Conservation (phyloP, 35 echinoderm and acorn worm genomes). For the Stichopus chloronotus region DNA sequence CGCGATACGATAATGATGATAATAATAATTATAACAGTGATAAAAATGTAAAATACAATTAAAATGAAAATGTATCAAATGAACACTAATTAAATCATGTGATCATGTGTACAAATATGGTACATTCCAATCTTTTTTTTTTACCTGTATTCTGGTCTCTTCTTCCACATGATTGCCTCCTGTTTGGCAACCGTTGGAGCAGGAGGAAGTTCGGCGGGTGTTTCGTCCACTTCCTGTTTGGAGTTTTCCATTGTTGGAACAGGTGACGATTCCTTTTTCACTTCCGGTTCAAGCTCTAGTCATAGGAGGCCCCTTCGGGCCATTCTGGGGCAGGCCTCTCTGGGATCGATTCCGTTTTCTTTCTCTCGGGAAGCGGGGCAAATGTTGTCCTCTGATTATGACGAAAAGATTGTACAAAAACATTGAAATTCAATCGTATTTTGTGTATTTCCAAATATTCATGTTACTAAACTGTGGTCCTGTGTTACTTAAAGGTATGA, state of each 20-base stretch:
- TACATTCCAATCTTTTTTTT: too few relatives aligned
- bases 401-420: too few relatives aligned
- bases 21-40: too few relatives aligned
- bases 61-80: too few relatives aligned
- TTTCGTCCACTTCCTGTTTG: not conserved
- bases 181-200: not conserved
- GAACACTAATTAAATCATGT: too few relatives aligned
- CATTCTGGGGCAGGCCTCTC: conserved; percentile 2
- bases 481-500: too few relatives aligned
- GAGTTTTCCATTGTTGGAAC: not conserved
- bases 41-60: too few relatives aligned
- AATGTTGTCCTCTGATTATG: not conserved
- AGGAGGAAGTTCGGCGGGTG: not conserved
- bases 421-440: too few relatives aligned
- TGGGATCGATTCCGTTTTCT: not conserved
- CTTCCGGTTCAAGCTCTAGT: conserved; percentile 52
- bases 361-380: conserved; percentile 31
- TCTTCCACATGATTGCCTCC: conserved; percentile 76
- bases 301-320: conserved; percentile 8
- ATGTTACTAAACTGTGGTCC: too few relatives aligned
- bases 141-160: conserved; percentile 73
- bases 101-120: too few relatives aligned
- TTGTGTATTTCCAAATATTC: too few relatives aligned
- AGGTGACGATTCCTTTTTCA: conserved; percentile 35
- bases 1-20: too few relatives aligned